These are phyloP conservation scores for Syrrhaptes paradoxus DNA, from an alignment of 2,113 vertebrate species.

Conservation along the genomic window DNA sequence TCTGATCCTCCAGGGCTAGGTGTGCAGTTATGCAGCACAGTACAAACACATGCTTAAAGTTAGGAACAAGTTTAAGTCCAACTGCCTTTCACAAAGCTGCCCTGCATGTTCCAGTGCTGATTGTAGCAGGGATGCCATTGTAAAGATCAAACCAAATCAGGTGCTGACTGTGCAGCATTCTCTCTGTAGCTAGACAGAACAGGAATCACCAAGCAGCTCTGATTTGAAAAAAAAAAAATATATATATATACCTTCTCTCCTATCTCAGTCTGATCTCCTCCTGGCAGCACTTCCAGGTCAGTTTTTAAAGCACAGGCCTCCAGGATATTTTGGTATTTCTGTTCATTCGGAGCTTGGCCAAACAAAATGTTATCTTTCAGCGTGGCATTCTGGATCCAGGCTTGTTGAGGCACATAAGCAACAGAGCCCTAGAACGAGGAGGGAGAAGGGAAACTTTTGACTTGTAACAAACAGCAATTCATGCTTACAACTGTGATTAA, in stretches of 20 bases:
- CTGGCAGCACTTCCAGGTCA: constrained; percentile 91
- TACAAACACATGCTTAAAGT: neutral
- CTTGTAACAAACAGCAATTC: neutral
- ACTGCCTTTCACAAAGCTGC: neutral
- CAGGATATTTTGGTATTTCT: constrained; percentile 84
- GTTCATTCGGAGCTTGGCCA: constrained; percentile 80
- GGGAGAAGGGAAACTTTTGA: neutral
- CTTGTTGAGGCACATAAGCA: constrained; percentile 94
- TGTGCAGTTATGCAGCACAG: neutral
- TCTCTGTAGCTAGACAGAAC: neutral
- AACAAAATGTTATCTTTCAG: constrained; percentile 96
- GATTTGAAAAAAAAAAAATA: neutral
- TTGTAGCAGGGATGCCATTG: neutral
- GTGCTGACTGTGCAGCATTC: neutral
- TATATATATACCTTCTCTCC: constrained; percentile 89
- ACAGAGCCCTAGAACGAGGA: constrained; percentile 84
- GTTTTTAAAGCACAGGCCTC: constrained; percentile 89
- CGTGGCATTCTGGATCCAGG: constrained; percentile 95
- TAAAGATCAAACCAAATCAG: neutral
- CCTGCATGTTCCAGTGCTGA: neutral
- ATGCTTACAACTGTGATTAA: neutral
- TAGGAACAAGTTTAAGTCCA: neutral
- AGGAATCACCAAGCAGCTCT: neutral
- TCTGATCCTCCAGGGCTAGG: neutral
- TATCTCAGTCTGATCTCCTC: constrained; percentile 93